Conservation (phyloP, 2,797 vertebrate species). For the Naso thynnoides region DNA sequence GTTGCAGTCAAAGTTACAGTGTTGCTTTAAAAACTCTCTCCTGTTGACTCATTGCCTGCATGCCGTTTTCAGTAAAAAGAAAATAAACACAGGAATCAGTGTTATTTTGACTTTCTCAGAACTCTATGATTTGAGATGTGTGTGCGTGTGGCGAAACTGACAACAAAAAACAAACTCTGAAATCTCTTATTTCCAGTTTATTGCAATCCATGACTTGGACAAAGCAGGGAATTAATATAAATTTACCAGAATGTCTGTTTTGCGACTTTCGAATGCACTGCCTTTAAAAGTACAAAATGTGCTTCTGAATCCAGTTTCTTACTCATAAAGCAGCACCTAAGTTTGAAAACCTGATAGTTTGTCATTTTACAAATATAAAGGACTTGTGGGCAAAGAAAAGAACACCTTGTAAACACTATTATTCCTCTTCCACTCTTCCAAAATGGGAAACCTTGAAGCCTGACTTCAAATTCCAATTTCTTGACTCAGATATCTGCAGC, state of each 20-base stretch:
- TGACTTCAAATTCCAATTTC: slow-evolving; percentile 53
- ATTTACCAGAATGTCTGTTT: slow-evolving; percentile 50
- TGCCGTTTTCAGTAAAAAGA: too few relatives aligned
- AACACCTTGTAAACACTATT: slow-evolving; percentile 79
- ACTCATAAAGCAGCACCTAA: slow-evolving; percentile 54
- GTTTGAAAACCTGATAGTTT: slow-evolving; percentile 55
- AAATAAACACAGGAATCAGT: too few relatives aligned
- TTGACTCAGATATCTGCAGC: slow-evolving; percentile 27
- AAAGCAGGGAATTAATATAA: slow-evolving; percentile 63
- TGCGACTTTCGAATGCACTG: slow-evolving; percentile 43
- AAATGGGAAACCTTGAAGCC: slow-evolving; percentile 39
- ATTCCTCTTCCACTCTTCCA: slow-evolving; percentile 30
- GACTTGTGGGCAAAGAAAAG: slow-evolving; percentile 45
- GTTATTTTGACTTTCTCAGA: too few relatives aligned
- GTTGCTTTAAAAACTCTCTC: too few relatives aligned
- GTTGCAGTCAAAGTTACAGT: too few relatives aligned
- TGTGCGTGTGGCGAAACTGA: not conserved
- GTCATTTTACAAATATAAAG: slow-evolving; percentile 57
- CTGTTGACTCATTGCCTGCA: too few relatives aligned
- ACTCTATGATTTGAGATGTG: not conserved
- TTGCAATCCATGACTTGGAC: slow-evolving; percentile 73
- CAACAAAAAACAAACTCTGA: slow-evolving; percentile 7
- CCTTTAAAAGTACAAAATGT: slow-evolving; percentile 62
- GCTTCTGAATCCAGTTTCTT: slow-evolving; percentile 65
- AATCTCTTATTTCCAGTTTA: slow-evolving; percentile 82